Evolutionary conservation across 2,888 invertebrate species (phyloP), one percentile per base, ranked within the genome.

Genomic region (Cylindroiulus punctatus): DNA sequence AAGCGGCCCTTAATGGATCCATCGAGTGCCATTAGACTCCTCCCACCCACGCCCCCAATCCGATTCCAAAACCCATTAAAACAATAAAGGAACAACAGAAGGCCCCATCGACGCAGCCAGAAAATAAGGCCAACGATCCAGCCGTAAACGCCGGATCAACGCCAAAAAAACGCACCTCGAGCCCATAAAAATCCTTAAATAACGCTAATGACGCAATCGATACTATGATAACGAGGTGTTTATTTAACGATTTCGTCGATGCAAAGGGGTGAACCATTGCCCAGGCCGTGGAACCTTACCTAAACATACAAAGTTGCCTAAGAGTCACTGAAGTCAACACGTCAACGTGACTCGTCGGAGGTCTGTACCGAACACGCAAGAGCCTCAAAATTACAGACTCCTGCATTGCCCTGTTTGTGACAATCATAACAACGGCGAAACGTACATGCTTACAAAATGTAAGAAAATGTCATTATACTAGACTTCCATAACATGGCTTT

Each of bases 181-280:
- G 52, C 52, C 52, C 52, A 57, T 57, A 57, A 57, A 57, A 57
- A 57, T 57, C 52, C 52, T 57, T 57, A 57, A 57, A 57, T 57
- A 57, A 57, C 52, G 52, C 52, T 57, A 57, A 57, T 57, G 52
- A 57, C 52, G 52, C 52, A 57, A 57, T 57, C 52, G 52, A 57
- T n/a, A 19, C 52, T n/a, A 57, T 19, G 52, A 19, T 57, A 57
- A 57, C 52, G 52, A 57, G 52, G 52, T 57, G 52, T 57, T 57
- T 57, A 57, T 57, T 57, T 57, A 57, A n/a, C 52, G 52, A 57
- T 57, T 57, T 17, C 52, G 52, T 57, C n/a, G 7, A 44, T 44
- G 44, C 44, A 1, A 44, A 10, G 44, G 44, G 36, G 36, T 36
- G 36, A 7, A 36, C 36, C 36, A 36, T 36, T 4, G 36, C 36